These are phyloP conservation scores for Malacoraja senta DNA, from an alignment of 2,797 vertebrate species.

Conservation along the genomic window DNA sequence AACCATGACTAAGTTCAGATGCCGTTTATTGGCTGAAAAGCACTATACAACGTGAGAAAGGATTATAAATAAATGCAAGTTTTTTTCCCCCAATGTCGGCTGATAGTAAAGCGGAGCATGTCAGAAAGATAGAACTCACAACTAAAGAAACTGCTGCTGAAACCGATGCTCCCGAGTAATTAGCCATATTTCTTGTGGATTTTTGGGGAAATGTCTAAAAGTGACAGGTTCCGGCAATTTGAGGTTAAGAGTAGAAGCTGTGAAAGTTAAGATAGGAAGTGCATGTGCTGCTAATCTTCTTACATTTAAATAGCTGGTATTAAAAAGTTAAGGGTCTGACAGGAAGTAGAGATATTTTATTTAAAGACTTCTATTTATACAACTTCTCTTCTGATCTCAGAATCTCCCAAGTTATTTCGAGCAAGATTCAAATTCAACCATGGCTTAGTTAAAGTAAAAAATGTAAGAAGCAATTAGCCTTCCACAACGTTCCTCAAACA, in stretches of 20 bases:
- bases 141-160: not conserved
- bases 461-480: not conserved
- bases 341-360: not conserved
- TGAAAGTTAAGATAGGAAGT: not conserved
- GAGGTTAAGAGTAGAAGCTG: not conserved
- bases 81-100: not conserved
- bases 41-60: too few species aligned
- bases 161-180: not conserved
- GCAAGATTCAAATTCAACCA: not conserved
- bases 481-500: not conserved
- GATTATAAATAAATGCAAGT: too few species aligned
- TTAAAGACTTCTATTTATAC: not conserved
- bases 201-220: not conserved
- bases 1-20: too few species aligned
- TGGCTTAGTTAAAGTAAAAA: not conserved
- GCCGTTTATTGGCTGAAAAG: too few species aligned
- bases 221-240: not conserved
- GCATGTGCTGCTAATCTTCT: not conserved
- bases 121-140: not conserved
- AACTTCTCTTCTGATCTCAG: not conserved
- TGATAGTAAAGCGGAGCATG: not conserved
- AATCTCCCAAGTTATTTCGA: not conserved
- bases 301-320: not conserved
- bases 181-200: not conserved
- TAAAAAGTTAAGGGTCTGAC: not conserved